Percentiles rank a stretch among this genome's conserved stretches.
Evolutionary conservation across 2,113 vertebrate genomes (phyloP).

Genomic region (Cervus canadensis): DNA sequence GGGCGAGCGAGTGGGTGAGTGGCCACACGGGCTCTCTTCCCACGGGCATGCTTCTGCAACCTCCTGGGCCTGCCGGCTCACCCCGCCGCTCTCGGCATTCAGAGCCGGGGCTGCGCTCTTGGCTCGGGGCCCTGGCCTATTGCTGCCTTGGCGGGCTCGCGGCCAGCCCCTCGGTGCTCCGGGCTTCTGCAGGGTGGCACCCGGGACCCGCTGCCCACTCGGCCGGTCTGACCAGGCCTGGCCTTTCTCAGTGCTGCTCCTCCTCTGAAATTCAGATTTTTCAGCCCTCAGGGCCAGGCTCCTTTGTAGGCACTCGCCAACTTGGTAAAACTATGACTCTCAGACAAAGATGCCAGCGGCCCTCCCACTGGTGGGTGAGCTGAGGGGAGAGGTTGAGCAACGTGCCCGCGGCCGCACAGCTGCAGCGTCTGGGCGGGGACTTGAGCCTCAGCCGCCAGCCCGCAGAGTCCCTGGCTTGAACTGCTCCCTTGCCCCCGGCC

Average conservation of each 20-base stretch:
- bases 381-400: background rate
- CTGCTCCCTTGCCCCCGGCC: background rate
- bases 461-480: background rate
- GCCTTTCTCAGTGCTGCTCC: background rate
- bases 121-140: rapidly evolving
- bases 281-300: background rate
- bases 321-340: background rate
- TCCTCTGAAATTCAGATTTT: background rate
- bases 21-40: rapidly evolving
- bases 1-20: rapidly evolving
- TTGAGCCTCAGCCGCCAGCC: background rate
- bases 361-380: background rate
- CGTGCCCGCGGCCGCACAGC: background rate
- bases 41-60: rapidly evolving
- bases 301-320: background rate
- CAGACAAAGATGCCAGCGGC: background rate
- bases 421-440: background rate
- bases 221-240: rapidly evolving
- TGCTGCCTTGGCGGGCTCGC: background rate
- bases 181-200: rapidly evolving
- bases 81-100: background rate
- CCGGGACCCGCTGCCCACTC: rapidly evolving
- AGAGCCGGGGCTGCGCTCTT: rapidly evolving
- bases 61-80: rapidly evolving
- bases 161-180: rapidly evolving